These are phyloP conservation scores for Lycaena phlaeas DNA, from an alignment of 2,888 invertebrate genomes.

Conservation along the genomic window DNA sequence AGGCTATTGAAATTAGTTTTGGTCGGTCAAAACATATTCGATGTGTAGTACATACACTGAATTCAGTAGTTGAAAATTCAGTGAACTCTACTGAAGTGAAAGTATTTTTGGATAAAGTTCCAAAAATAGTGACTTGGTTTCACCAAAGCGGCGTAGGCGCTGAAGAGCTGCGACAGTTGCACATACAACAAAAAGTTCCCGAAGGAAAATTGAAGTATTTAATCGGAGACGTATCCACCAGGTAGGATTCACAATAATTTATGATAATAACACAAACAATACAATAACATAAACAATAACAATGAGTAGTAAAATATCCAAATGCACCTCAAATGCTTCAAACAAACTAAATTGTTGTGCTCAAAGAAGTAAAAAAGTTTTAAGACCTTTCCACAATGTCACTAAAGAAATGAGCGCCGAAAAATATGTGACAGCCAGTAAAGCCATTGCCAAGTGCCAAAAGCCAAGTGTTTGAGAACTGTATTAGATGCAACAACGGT, in stretches of 20 bases:
- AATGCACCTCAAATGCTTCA: too few relatives aligned
- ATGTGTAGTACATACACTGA: conserved; percentile 1
- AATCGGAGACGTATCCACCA: background rate
- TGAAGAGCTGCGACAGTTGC: background rate
- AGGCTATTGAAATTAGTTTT: background rate
- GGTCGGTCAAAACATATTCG: conserved; percentile 1
- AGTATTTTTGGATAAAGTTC: conserved; percentile 1
- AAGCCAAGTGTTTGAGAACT: too few relatives aligned
- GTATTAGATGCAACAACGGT: too few relatives aligned
- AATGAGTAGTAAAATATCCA: too few relatives aligned
- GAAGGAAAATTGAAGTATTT: background rate
- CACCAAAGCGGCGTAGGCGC: background rate
- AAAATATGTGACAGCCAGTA: too few relatives aligned
- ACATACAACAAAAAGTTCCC: background rate
- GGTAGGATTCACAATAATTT: too few relatives aligned
- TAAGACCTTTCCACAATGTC: background rate
- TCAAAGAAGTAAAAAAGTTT: background rate
- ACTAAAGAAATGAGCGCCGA: too few relatives aligned
- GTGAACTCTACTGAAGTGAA: background rate
- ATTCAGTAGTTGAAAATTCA: background rate
- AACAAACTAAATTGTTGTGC: too few relatives aligned
- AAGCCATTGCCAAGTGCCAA: too few relatives aligned
- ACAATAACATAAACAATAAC: too few relatives aligned
- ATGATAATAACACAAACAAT: too few relatives aligned
- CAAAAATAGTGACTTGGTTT: conserved; percentile 1